These are phyloP conservation scores for Vidua macroura DNA, from an alignment of 2,113 vertebrate genomes.

Conservation along the genomic window DNA sequence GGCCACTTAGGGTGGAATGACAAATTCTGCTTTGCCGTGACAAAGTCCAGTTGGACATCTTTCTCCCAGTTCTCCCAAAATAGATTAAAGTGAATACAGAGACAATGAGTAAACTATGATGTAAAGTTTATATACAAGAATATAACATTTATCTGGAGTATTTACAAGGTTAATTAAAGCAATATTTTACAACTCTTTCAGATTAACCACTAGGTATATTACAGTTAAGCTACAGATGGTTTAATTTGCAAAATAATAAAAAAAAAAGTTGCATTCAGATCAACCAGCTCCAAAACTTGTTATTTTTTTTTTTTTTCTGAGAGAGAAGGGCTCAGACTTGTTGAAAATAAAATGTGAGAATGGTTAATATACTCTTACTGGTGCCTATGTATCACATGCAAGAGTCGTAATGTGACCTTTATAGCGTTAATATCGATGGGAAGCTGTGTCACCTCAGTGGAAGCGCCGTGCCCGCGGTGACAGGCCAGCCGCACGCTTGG, in stretches of 20 bases:
- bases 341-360: slow-evolving; percentile 42
- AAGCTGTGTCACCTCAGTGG: neutral
- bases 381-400: slow-evolving; percentile 56
- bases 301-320: neutral
- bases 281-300: slow-evolving; percentile 40
- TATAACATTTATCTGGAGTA: slow-evolving; percentile 89
- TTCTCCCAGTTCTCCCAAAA: neutral
- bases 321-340: neutral
- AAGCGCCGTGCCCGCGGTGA: neutral
- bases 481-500: neutral
- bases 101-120: slow-evolving; percentile 60
- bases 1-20: neutral
- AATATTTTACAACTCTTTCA: slow-evolving; percentile 83
- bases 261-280: slow-evolving; percentile 48
- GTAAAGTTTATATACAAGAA: slow-evolving; percentile 87
- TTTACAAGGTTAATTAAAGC: slow-evolving; percentile 90
- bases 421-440: neutral
- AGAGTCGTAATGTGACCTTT: neutral
- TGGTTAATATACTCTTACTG: slow-evolving; percentile 59
- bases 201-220: slow-evolving; percentile 76
- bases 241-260: slow-evolving; percentile 62
- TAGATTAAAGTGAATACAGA: neutral
- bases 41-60: neutral
- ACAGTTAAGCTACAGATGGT: slow-evolving; percentile 70
- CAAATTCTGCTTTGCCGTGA: neutral